Base-by-base conservation (phyloP, 2,888 invertebrate genomes). In the Eilema depressum region DNA sequence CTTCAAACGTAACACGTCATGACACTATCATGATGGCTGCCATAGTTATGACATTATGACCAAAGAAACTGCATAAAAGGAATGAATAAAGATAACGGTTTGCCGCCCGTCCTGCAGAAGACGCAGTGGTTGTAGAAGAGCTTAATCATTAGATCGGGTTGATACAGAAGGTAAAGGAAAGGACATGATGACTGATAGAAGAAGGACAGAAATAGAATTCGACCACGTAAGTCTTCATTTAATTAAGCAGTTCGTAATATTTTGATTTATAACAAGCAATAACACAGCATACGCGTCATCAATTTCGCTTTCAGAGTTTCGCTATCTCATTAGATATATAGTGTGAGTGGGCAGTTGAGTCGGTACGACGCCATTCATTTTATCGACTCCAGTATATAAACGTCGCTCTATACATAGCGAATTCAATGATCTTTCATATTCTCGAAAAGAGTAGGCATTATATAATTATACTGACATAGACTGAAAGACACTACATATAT, bases 291-390 rank as follows among this genome's bases (percentile, higher is more conserved):
- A 65, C 47, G 71, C 76, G 62, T 69, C 75, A 73, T 77, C 59
- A 75, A 76, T 79, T 83, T 82, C 70, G 75, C 80, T 79, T 75
- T 81, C 76, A 71, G 66, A 73, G 75, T 72, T 74, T 74, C 33
- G 20, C 70, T 71, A 69, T 75, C 68, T 70, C 71, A 75, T 74
- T 72, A 69, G 72, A 71, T 78, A 53, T 69, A 68, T 78, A 70
- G 72, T 68, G 66, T 75, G 81, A 72, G 79, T 80, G 75, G 78
- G 78, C 74, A 71, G 75, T 73, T 56, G 78, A 83, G 81, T 80
- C 81, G 70, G 67, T 66, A 71, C 75, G 82, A 79, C 84, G 84
- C 81, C 83, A 77, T 82, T 82, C 80, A 75, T 74, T 78, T 84
- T 81, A 83, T 83, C 73, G 68, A 68, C 66, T 71, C 71, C 63